Evolutionary conservation across 2,113 vertebrate genomes (phyloP).

Genomic region (Colossoma macropomum): DNA sequence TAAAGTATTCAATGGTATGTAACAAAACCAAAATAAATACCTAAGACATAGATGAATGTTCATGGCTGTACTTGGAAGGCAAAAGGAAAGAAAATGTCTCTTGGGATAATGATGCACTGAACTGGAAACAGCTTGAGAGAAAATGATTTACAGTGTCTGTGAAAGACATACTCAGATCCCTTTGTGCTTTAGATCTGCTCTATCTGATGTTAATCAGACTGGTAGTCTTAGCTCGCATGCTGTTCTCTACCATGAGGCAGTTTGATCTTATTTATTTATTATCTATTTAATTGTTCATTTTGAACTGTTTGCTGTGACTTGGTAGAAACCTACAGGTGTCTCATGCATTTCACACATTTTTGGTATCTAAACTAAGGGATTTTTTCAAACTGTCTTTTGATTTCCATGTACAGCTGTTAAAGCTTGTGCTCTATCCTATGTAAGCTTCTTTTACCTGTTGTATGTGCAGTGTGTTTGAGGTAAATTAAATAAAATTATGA

Average conservation of each 20-base stretch:
- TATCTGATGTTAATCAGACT: background rate
- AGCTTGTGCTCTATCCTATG: background rate
- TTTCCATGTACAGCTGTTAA: background rate
- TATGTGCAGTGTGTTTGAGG: constrained; percentile 7
- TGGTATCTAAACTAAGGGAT: background rate
- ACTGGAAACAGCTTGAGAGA: background rate
- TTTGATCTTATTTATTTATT: constrained; percentile 11
- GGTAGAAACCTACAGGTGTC: background rate
- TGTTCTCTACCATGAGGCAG: background rate
- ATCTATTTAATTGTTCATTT: background rate
- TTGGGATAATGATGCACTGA: background rate
- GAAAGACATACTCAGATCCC: background rate
- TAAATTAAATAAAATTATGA: constrained; percentile 8
- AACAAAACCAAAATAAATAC: background rate
- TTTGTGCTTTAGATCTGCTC: background rate
- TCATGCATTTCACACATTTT: background rate
- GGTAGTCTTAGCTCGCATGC: background rate
- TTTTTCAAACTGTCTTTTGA: background rate
- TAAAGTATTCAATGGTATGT: background rate
- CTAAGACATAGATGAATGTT: background rate
- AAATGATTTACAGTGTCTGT: constrained; percentile 2
- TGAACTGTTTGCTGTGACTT: background rate
- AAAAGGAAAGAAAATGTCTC: no score
- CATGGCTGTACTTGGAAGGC: background rate
- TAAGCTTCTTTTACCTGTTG: background rate